Conservation (phyloP, 2,113 vertebrate species). For the Misgurnus mizolepis region DNA sequence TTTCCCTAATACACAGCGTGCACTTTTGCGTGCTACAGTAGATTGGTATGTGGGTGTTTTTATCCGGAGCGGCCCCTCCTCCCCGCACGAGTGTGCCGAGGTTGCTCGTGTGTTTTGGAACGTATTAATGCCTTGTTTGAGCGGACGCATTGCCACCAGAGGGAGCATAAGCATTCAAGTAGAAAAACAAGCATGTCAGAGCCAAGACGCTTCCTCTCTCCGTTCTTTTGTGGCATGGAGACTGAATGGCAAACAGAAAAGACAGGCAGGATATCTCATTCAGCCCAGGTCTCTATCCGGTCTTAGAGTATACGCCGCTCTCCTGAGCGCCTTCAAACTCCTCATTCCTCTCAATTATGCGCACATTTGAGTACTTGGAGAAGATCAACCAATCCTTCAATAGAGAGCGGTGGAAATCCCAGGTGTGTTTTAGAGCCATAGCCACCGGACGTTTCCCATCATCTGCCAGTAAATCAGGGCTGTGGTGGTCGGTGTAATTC, state of each 20-base stretch:
- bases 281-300: constrained; percentile 22
- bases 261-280: constrained; percentile 18
- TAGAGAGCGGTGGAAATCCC: constrained; percentile 58
- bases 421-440: constrained; percentile 57
- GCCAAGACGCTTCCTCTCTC: constrained; percentile 65
- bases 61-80: background rate
- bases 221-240: constrained; percentile 47
- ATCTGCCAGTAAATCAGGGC: constrained; percentile 30
- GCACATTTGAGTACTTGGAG: constrained; percentile 12
- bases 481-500: constrained; percentile 42
- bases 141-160: constrained; percentile 80
- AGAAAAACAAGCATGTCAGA: constrained; percentile 74
- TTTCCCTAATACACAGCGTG: constrained; percentile 21
- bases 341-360: background rate
- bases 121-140: constrained; percentile 74
- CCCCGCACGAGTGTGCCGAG: constrained; percentile 21
- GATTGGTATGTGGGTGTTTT: constrained; percentile 17
- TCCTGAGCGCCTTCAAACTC: constrained; percentile 22
- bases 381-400: constrained; percentile 40
- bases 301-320: background rate
- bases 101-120: constrained; percentile 3
- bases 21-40: background rate
- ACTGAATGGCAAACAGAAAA: constrained; percentile 30
- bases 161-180: constrained; percentile 80
- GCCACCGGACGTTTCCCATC: constrained; percentile 47